Evolutionary conservation across 2,113 vertebrate genomes (phyloP).

Genomic region (Rhinogobius similis): DNA sequence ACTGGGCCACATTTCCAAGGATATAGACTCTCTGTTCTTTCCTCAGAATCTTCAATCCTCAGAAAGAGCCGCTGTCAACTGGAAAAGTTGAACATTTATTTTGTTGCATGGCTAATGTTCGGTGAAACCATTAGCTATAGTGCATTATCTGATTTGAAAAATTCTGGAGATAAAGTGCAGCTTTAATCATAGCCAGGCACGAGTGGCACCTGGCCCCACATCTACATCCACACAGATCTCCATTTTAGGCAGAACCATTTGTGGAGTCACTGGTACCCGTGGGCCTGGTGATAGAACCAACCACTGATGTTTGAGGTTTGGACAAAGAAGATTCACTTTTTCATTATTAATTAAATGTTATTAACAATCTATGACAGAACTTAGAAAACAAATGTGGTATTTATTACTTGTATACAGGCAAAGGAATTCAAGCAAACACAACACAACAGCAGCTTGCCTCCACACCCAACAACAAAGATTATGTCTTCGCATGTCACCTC

Average conservation of each 20-base stretch:
- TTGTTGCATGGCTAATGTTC: slow-evolving; percentile 15
- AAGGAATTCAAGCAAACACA: slow-evolving; percentile 10
- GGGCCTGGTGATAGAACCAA: slow-evolving; percentile 22
- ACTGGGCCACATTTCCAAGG: no score
- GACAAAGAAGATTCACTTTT: no score
- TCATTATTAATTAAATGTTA: slow-evolving; percentile 7
- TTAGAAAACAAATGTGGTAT: not conserved
- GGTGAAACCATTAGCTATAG: slow-evolving; percentile 27
- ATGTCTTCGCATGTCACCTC: slow-evolving; percentile 4
- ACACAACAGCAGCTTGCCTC: slow-evolving; percentile 25
- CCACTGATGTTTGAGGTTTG: slow-evolving; percentile 20
- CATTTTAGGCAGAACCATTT: slow-evolving; percentile 48
- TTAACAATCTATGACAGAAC: not conserved
- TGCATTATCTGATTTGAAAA: slow-evolving; percentile 48
- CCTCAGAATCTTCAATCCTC: not conserved
- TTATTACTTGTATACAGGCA: not conserved
- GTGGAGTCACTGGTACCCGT: slow-evolving; percentile 31
- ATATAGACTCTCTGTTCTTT: no score
- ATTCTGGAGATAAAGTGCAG: slow-evolving; percentile 46
- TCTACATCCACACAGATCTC: slow-evolving; percentile 43
- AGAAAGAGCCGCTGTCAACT: not conserved
- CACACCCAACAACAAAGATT: slow-evolving; percentile 37
- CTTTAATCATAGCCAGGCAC: slow-evolving; percentile 47
- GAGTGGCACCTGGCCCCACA: slow-evolving; percentile 53
- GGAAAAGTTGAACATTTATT: not conserved